phyloP scores from a whole-genome alignment of 1,140 invertebrate genomes.

The Sitophilus oryzae region DNA sequence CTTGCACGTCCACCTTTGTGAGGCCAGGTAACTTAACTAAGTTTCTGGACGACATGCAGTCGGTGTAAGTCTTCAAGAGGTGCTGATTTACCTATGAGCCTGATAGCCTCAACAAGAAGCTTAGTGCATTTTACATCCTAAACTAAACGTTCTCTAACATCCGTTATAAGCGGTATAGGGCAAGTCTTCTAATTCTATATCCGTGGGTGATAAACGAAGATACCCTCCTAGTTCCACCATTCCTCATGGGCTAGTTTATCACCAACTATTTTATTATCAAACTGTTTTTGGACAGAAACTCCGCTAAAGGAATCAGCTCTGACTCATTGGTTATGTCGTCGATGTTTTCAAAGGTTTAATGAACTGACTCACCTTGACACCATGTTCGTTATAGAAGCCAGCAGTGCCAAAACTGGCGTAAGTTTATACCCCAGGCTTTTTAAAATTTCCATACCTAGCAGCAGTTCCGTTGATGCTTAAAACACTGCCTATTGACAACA shows the following conservation, averaged over 20 bases:
- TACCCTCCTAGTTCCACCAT: slow-evolving; percentile 79
- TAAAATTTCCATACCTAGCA: slow-evolving; percentile 79
- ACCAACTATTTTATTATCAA: slow-evolving; percentile 97
- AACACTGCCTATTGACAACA: slow-evolving; percentile 90
- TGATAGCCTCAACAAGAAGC: slow-evolving; percentile 90
- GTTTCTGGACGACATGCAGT: slow-evolving; percentile 87
- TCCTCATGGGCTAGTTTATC: slow-evolving; percentile 94
- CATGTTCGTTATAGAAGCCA: slow-evolving; percentile 93
- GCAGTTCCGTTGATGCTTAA: slow-evolving; percentile 80
- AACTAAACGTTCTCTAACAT: slow-evolving; percentile 94
- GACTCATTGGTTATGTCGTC: slow-evolving; percentile 69
- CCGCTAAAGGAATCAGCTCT: slow-evolving; percentile 79
- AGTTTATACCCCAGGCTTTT: slow-evolving; percentile 92
- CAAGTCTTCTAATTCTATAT: slow-evolving; percentile 88
- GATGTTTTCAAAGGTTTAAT: slow-evolving; percentile 92
- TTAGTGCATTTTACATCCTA: slow-evolving; percentile 99
- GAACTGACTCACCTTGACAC: slow-evolving; percentile 84
- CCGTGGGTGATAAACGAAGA: slow-evolving; percentile 92
- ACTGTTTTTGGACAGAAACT: slow-evolving; percentile 86
- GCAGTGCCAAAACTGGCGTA: slow-evolving; percentile 97
- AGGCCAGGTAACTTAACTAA: slow-evolving; percentile 91
- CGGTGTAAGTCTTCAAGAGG: slow-evolving; percentile 88
- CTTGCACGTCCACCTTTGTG: slow-evolving; percentile 97
- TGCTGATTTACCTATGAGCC: slow-evolving; percentile 67
- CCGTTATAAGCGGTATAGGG: too few species aligned